These are phyloP conservation scores for Hartigia nigra DNA, from an alignment of 2,888 invertebrate species.

Conservation along the genomic window DNA sequence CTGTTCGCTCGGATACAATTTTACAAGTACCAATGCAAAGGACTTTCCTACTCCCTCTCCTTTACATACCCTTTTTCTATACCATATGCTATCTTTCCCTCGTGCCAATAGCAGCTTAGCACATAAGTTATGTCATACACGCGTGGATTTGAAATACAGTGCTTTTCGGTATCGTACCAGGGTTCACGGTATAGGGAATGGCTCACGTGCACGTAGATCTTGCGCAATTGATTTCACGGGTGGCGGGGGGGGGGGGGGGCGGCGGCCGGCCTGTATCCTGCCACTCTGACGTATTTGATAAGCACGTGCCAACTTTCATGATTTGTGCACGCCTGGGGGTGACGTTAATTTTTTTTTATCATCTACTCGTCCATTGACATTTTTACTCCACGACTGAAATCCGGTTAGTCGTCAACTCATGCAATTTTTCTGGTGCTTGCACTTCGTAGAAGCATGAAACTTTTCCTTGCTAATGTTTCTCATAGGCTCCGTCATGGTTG, in stretches of 20 bases:
- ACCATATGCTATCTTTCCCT: neutral
- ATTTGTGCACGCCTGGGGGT: neutral
- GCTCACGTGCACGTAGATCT: neutral
- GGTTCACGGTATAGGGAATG: neutral
- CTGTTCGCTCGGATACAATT: conserved; percentile 7
- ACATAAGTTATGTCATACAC: neutral
- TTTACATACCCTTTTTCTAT: neutral
- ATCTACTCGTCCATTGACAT: neutral
- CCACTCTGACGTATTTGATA: neutral
- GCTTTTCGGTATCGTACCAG: neutral
- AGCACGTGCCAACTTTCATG: neutral
- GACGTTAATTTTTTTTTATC: neutral
- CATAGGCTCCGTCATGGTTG: neutral
- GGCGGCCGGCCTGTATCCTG: too few species aligned
- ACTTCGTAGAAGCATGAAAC: conserved; percentile 35
- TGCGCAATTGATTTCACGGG: conserved; percentile 23
- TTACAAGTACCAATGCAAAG: conserved; percentile 1
- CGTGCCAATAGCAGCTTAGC: neutral
- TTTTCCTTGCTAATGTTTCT: conserved; percentile 18
- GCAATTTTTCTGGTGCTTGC: conserved; percentile 19
- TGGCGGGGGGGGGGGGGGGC: too few species aligned
- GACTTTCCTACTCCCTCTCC: neutral
- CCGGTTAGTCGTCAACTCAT: conserved; percentile 20
- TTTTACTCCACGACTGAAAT: conserved; percentile 30
- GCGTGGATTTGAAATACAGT: neutral